Conservation (phyloP, 2,888 invertebrate genomes). For the Ypsolopha scabrella region DNA sequence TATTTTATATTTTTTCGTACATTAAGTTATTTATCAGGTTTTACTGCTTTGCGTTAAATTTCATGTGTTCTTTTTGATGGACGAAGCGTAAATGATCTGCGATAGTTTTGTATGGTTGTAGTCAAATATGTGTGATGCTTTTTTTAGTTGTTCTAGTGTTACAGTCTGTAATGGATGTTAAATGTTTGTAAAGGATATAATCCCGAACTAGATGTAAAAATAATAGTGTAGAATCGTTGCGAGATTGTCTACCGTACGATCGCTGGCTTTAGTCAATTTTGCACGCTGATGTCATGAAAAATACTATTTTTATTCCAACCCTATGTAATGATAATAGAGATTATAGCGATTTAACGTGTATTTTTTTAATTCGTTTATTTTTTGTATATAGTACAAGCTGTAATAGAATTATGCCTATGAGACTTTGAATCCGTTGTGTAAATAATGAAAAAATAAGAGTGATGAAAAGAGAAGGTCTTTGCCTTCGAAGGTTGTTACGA, state of each 20-base stretch:
- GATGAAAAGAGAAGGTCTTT: constrained; percentile 18
- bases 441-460: constrained; percentile 40
- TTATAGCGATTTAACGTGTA: constrained; percentile 63
- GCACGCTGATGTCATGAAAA: constrained; percentile 52
- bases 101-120: constrained; percentile 24
- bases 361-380: constrained; percentile 63
- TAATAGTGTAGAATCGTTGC: constrained; percentile 37
- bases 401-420: constrained; percentile 43
- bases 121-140: constrained; percentile 14
- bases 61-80: constrained; percentile 32
- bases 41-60: constrained; percentile 35
- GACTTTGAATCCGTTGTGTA: constrained; percentile 48
- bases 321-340: constrained; percentile 54
- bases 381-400: constrained; percentile 70
- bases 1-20: constrained; percentile 54
- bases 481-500: neutral
- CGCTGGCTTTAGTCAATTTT: constrained; percentile 61
- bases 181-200: neutral
- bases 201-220: constrained; percentile 2
- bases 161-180: constrained; percentile 18
- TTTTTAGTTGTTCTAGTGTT: constrained; percentile 3
- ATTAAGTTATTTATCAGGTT: constrained; percentile 63
- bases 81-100: constrained; percentile 45
- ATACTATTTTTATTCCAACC: constrained; percentile 60
- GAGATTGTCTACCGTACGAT: constrained; percentile 37